Evolutionary conservation across 2,888 invertebrate species (phyloP).

Genomic region (Choristoneura rosaceana): DNA sequence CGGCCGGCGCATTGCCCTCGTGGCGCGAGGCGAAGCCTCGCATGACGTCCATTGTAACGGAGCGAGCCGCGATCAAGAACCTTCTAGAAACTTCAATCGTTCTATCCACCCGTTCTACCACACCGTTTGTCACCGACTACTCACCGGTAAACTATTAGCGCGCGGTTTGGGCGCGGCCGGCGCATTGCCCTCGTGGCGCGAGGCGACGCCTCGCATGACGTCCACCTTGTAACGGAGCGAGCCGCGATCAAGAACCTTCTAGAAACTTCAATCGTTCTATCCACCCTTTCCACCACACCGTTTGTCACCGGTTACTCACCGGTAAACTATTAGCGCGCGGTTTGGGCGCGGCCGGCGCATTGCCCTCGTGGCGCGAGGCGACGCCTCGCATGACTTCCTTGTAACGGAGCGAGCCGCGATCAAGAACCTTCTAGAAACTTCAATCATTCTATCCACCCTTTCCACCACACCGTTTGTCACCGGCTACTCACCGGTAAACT

Average conservation of each 20-base stretch:
- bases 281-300: too few relatives aligned
- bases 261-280: too few relatives aligned
- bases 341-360: conserved; percentile 53
- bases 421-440: too few relatives aligned
- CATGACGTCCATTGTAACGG: conserved; percentile 92
- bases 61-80: too few relatives aligned
- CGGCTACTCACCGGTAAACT: background rate
- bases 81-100: too few relatives aligned
- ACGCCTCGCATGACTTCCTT: conserved; percentile 94
- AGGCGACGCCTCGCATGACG: conserved; percentile 88
- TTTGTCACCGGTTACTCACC: conserved; percentile 56
- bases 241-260: too few relatives aligned
- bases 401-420: too few relatives aligned
- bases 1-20: conserved; percentile 56
- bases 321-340: conserved; percentile 62
- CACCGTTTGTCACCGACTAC: background rate
- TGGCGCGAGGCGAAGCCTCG: conserved; percentile 90
- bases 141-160: background rate
- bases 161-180: conserved; percentile 52
- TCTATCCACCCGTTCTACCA: too few relatives aligned
- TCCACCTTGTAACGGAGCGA: conserved; percentile 64
- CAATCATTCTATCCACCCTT: too few relatives aligned
- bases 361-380: conserved; percentile 85
- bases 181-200: conserved; percentile 69
- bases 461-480: background rate